Conservation (phyloP, 2,888 invertebrate genomes). For the Drosophila emarginata region DNA sequence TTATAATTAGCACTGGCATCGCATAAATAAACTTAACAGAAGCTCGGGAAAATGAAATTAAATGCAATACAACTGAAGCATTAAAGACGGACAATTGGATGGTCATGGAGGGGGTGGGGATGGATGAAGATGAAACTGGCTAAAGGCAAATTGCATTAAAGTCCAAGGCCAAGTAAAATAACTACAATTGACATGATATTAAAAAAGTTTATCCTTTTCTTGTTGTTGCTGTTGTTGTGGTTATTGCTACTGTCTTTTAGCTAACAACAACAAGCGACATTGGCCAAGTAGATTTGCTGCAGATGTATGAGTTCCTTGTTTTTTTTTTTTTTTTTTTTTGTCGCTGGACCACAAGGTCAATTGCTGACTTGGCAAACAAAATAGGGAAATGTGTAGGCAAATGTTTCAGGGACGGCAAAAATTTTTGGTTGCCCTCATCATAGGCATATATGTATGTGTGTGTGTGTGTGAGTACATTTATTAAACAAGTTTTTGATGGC, state of each 20-base stretch:
- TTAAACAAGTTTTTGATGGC: constrained; percentile 68
- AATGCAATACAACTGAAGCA: constrained; percentile 34
- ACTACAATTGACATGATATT: constrained; percentile 50
- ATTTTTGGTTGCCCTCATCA: constrained; percentile 41
- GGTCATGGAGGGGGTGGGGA: not conserved
- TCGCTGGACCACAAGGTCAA: constrained; percentile 38
- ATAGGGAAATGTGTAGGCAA: constrained; percentile 40
- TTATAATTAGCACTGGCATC: constrained; percentile 63
- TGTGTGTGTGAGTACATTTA: constrained; percentile 73
- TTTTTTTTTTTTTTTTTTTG: not conserved
- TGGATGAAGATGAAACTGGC: too few species aligned
- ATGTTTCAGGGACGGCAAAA: constrained; percentile 11
- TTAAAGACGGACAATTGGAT: constrained; percentile 14
- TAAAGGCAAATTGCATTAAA: constrained; percentile 22
- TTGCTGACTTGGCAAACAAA: constrained; percentile 37
- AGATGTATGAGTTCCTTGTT: not conserved
- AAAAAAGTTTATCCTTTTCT: constrained; percentile 56
- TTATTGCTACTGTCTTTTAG: not conserved
- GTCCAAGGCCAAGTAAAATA: constrained; percentile 16
- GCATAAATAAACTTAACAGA: constrained; percentile 58
- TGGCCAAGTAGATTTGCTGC: not conserved
- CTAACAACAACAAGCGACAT: too few species aligned
- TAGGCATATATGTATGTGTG: constrained; percentile 12
- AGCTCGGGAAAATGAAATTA: constrained; percentile 32
- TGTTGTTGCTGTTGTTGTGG: not conserved